Percentiles rank a stretch among this genome's conserved stretches.
These are phyloP conservation scores for Vulpes vulpes DNA, from an alignment of 2,113 vertebrate genomes.

Conservation along the genomic window DNA sequence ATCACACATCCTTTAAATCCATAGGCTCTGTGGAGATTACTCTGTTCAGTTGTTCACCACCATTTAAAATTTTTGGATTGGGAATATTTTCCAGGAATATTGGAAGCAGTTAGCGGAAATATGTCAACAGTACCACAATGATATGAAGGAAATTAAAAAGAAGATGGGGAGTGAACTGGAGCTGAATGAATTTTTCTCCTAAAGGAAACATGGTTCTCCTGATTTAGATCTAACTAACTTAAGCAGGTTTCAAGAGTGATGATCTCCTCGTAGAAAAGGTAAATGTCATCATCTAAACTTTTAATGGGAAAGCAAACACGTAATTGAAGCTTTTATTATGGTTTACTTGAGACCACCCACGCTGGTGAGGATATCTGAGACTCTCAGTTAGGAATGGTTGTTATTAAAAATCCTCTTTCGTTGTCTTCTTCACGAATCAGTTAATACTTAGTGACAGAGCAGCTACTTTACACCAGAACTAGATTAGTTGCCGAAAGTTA, in stretches of 20 bases:
- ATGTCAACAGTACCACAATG: constrained; percentile 91
- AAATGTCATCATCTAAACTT: not conserved
- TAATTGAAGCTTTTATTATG: not conserved
- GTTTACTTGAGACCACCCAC: not conserved
- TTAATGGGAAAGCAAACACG: not conserved
- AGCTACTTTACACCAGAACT: not conserved
- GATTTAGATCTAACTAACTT: not conserved
- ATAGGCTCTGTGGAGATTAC: not conserved
- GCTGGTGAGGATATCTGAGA: not conserved
- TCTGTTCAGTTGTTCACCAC: not conserved
- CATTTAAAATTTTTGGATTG: not conserved
- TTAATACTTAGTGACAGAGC: not conserved
- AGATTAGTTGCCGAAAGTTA: not conserved
- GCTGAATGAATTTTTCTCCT: constrained; percentile 83
- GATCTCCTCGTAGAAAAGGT: not conserved
- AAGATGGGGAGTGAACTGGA: constrained; percentile 86
- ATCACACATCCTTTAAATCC: not conserved
- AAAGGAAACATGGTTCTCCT: not conserved
- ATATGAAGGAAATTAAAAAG: constrained; percentile 89
- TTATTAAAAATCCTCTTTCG: not conserved
- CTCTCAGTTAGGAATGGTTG: not conserved
- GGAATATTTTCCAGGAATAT: constrained; percentile 90
- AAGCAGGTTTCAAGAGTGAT: not conserved
- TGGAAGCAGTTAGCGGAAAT: constrained; percentile 92
- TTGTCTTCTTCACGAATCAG: not conserved